A percentile compares a stretch with the other conserved stretches of the same genome.
These are phyloP conservation scores for Brachionus paranguensis DNA, from an alignment of 1,140 invertebrate species.

Conservation along the genomic window DNA sequence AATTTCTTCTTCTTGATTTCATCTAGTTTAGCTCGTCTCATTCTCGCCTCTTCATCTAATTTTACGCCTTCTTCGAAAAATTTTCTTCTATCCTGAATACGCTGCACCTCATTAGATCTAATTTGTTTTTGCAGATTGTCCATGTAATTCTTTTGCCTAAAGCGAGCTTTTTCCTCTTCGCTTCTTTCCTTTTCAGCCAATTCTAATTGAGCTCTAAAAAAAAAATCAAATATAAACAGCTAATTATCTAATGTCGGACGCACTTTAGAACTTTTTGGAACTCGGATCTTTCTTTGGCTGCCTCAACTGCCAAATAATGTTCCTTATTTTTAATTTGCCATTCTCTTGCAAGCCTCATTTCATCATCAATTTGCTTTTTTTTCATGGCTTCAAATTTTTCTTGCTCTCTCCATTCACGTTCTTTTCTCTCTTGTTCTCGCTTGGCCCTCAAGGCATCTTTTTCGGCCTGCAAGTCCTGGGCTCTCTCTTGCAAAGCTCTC, in stretches of 20 bases:
- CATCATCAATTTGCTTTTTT: slow-evolving; percentile 51
- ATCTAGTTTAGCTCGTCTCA: slow-evolving; percentile 50
- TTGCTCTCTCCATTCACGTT: slow-evolving; percentile 55
- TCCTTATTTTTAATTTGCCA: slow-evolving; percentile 54
- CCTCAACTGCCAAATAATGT: slow-evolving; percentile 55
- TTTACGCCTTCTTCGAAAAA: slow-evolving; percentile 56
- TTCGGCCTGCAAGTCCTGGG: slow-evolving; percentile 53
- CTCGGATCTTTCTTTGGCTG: slow-evolving; percentile 52
- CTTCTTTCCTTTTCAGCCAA: slow-evolving; percentile 52
- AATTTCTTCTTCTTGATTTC: slow-evolving; percentile 55
- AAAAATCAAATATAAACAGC: neutral
- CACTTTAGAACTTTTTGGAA: slow-evolving; percentile 55
- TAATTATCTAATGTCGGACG: neutral
- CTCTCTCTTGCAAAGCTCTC: slow-evolving; percentile 52
- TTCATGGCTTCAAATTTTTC: slow-evolving; percentile 51
- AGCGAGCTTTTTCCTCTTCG: slow-evolving; percentile 46
- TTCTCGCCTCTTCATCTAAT: slow-evolving; percentile 52
- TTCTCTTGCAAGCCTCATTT: slow-evolving; percentile 50
- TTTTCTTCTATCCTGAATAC: slow-evolving; percentile 49
- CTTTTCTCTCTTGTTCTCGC: slow-evolving; percentile 53
- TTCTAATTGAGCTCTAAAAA: slow-evolving; percentile 54
- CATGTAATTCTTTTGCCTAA: slow-evolving; percentile 47
- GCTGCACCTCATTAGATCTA: slow-evolving; percentile 50
- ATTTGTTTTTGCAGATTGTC: slow-evolving; percentile 54
- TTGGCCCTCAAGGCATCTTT: slow-evolving; percentile 54